Conservation (phyloP, 2,888 invertebrate species). For the Archaeoteleia sp. region DNA sequence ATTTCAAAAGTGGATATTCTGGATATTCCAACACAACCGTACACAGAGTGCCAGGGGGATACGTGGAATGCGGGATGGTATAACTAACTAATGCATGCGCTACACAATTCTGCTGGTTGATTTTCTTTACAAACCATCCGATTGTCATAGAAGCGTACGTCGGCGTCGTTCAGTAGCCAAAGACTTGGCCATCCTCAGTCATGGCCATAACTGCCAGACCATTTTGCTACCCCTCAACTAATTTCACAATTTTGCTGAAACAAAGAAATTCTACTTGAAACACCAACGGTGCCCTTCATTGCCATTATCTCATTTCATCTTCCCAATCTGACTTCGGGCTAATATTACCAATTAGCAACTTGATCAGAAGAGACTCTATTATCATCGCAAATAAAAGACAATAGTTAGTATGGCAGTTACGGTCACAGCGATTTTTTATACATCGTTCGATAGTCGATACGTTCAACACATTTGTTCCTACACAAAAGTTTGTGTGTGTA, state of each 20-base stretch:
- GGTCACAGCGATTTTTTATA: slow-evolving; percentile 1
- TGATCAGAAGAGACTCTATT: slow-evolving; percentile 6
- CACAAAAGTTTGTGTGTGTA: slow-evolving; percentile 28
- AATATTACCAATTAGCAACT: slow-evolving; percentile 24
- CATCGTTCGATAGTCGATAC: slow-evolving; percentile 4
- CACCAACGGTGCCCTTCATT: too few relatives aligned
- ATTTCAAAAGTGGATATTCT: slow-evolving; percentile 11
- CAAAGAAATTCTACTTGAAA: too few relatives aligned
- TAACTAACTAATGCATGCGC: slow-evolving; percentile 66
- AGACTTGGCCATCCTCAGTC: not conserved
- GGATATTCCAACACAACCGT: slow-evolving; percentile 22
- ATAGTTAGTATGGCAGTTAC: slow-evolving; percentile 11
- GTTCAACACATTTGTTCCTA: slow-evolving; percentile 30
- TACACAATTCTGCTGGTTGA: slow-evolving; percentile 65
- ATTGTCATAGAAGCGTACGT: slow-evolving; percentile 42
- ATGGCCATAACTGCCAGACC: slow-evolving; percentile 2
- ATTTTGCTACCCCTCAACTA: too few relatives aligned
- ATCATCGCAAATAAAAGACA: slow-evolving; percentile 8
- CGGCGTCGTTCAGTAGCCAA: slow-evolving; percentile 27
- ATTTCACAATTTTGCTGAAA: too few relatives aligned
- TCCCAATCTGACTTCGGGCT: slow-evolving; percentile 1
- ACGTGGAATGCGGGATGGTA: slow-evolving; percentile 35
- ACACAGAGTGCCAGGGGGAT: slow-evolving; percentile 48
- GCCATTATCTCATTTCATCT: too few relatives aligned
- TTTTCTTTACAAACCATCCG: slow-evolving; percentile 51